These are phyloP conservation scores for Venturia canescens DNA, from an alignment of 1,140 invertebrate species.

Conservation along the genomic window DNA sequence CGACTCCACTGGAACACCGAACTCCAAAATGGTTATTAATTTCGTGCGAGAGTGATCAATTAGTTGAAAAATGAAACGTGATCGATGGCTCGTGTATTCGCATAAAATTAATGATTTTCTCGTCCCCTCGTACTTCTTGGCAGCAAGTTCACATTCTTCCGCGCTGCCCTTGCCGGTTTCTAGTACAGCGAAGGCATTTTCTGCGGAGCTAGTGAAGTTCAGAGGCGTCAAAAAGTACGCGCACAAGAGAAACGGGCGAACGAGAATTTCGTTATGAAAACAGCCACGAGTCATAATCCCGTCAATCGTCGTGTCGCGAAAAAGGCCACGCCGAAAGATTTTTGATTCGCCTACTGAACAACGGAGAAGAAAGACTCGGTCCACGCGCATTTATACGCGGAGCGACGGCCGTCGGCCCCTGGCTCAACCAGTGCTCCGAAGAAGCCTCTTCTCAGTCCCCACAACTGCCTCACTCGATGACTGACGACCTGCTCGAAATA, in stretches of 20 bases:
- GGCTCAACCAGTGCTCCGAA: not conserved
- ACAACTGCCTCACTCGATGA: constrained; percentile 65
- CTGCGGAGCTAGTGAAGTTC: not conserved
- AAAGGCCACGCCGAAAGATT: constrained; percentile 35
- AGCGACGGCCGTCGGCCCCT: constrained; percentile 72
- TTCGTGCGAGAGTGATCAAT: not conserved
- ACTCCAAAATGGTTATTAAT: not conserved
- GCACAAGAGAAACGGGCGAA: not conserved
- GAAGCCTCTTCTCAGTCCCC: constrained; percentile 22
- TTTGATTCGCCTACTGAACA: not conserved
- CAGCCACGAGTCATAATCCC: constrained; percentile 2
- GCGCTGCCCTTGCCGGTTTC: not conserved
- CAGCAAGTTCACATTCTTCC: not conserved
- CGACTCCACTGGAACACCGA: not conserved
- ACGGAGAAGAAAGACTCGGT: not conserved
- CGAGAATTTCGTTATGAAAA: constrained; percentile 40
- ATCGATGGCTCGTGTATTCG: not conserved
- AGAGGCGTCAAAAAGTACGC: constrained; percentile 9
- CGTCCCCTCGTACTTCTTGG: not conserved
- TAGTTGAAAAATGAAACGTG: not conserved
- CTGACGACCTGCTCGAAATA: constrained; percentile 68
- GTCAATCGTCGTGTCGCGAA: constrained; percentile 34
- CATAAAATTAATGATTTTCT: constrained; percentile 22
- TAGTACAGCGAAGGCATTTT: not conserved
- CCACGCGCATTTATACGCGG: constrained; percentile 51